Conservation (phyloP, 2,888 invertebrate genomes). For the Acleris sparsana region DNA sequence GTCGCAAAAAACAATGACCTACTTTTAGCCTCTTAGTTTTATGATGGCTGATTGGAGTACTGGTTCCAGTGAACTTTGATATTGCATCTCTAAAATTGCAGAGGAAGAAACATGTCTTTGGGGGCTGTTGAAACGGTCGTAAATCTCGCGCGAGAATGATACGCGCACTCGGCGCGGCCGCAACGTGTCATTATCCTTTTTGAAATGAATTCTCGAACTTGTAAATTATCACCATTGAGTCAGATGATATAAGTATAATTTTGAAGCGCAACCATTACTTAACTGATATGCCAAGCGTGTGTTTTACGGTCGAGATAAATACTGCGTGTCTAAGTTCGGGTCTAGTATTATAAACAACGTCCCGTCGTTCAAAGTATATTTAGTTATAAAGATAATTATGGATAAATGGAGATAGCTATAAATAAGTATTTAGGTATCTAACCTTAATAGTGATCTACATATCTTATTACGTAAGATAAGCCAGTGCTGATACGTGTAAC, state of each 20-base stretch:
- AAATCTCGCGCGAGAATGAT: slow-evolving; percentile 47
- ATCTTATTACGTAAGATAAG: background rate
- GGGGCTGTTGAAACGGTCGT: slow-evolving; percentile 40
- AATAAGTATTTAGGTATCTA: too few species aligned
- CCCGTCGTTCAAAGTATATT: background rate
- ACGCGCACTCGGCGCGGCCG: slow-evolving; percentile 23
- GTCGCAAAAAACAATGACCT: slow-evolving; percentile 1
- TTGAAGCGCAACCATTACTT: slow-evolving; percentile 27
- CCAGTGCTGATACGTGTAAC: too few species aligned
- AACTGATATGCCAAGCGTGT: slow-evolving; percentile 17
- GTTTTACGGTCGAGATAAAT: slow-evolving; percentile 17
- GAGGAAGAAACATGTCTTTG: slow-evolving; percentile 25
- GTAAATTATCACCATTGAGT: slow-evolving; percentile 31
- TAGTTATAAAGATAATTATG: background rate
- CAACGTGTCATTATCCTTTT: slow-evolving; percentile 36
- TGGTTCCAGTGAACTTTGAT: slow-evolving; percentile 31
- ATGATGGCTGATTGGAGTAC: slow-evolving; percentile 40
- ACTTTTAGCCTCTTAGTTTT: slow-evolving; percentile 37
- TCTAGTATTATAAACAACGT: slow-evolving; percentile 12
- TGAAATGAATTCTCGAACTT: slow-evolving; percentile 54
- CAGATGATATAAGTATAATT: slow-evolving; percentile 29
- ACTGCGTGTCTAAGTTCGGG: slow-evolving; percentile 5
- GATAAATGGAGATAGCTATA: background rate
- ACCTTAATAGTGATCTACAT: too few species aligned
- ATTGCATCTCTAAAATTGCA: slow-evolving; percentile 24